Conservation (phyloP, 2,797 vertebrate genomes). For the Halcyon smyrnensis region DNA sequence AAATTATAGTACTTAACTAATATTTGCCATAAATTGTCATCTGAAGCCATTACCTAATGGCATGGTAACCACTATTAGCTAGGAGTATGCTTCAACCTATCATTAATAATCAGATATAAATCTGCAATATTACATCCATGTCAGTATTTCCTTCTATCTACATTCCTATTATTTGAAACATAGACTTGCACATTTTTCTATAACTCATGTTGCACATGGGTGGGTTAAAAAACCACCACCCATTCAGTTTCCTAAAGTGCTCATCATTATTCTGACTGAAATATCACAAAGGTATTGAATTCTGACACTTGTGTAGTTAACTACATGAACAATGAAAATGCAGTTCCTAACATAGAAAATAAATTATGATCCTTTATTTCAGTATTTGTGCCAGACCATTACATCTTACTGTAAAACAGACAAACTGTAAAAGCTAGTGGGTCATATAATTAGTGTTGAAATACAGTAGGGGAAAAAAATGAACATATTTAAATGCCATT, state of each 20-base stretch:
- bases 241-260: not conserved
- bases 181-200: not conserved
- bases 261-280: constrained; percentile 22
- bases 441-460: constrained; percentile 60
- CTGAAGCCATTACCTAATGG: not conserved
- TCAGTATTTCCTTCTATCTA: not conserved
- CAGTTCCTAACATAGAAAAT: constrained; percentile 28
- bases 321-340: constrained; percentile 36
- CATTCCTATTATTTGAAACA: not conserved
- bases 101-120: not conserved
- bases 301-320: constrained; percentile 32
- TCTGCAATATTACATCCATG: not conserved
- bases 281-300: constrained; percentile 10
- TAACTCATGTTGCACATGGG: not conserved
- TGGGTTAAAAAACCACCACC: not conserved
- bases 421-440: constrained; percentile 60
- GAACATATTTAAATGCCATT: constrained; percentile 24
- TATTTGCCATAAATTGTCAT: not conserved
- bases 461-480: constrained; percentile 5
- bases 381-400: constrained; percentile 53
- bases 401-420: constrained; percentile 66
- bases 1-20: not conserved
- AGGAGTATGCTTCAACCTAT: not conserved
- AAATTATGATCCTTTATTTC: constrained; percentile 40
- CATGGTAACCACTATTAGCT: not conserved